Percentiles rank a stretch among this genome's conserved stretches.
These are phyloP conservation scores for Moxostoma hubbsi DNA, from an alignment of 2,797 vertebrate species.

Conservation along the genomic window DNA sequence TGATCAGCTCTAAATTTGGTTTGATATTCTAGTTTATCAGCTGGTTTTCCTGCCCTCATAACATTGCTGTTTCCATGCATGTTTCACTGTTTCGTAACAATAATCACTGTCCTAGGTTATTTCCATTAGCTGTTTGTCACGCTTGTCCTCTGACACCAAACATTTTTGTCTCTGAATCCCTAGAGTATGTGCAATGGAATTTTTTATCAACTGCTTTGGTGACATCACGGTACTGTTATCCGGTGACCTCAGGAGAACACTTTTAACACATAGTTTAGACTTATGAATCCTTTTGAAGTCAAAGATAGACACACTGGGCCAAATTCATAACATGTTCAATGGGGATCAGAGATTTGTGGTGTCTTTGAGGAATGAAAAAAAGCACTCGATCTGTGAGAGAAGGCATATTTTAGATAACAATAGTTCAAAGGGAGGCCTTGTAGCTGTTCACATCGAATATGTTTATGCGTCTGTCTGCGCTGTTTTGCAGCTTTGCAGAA, in stretches of 20 bases:
- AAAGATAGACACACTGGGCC: slow-evolving; percentile 21
- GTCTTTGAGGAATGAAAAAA: slow-evolving; percentile 42
- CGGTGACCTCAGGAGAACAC: slow-evolving; percentile 36
- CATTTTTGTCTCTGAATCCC: slow-evolving; percentile 22
- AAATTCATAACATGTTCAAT: slow-evolving; percentile 43
- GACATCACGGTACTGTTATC: slow-evolving; percentile 48
- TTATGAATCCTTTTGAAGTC: slow-evolving; percentile 49
- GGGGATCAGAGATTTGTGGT: slow-evolving; percentile 46
- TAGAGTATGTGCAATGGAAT: slow-evolving; percentile 46
- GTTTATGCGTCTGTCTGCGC: neutral
- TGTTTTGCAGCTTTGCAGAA: neutral
- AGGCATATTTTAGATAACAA: slow-evolving; percentile 37
- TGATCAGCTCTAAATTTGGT: neutral
- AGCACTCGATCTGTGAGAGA: slow-evolving; percentile 34
- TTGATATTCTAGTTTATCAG: slow-evolving; percentile 18
- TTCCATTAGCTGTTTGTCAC: slow-evolving; percentile 11
- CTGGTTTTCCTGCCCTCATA: slow-evolving; percentile 38
- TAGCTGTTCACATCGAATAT: neutral
- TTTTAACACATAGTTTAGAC: slow-evolving; percentile 38
- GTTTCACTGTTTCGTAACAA: slow-evolving; percentile 29
- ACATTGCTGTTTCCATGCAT: slow-evolving; percentile 43
- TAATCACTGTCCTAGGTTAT: slow-evolving; percentile 32
- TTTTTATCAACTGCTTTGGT: slow-evolving; percentile 38
- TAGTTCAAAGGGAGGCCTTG: slow-evolving; percentile 11
- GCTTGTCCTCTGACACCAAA: slow-evolving; percentile 43